Base-by-base conservation (phyloP, 2,797 vertebrate genomes). In the Sylvia borin region DNA sequence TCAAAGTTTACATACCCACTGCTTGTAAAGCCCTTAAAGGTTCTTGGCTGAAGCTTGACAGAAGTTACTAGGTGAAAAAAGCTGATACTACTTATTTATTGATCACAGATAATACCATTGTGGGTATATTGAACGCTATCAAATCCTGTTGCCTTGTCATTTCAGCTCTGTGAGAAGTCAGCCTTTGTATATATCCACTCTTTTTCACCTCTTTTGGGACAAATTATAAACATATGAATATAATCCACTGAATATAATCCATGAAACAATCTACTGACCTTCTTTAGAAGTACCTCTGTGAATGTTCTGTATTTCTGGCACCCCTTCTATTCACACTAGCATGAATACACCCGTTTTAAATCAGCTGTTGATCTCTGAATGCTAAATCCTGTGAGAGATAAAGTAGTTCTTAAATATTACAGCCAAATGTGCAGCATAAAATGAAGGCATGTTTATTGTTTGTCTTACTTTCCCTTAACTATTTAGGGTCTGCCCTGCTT, bases 391-490 rank as follows among this genome's bases (percentile, higher is more conserved):
- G 42, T 45, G 70, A 86, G 57, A 81, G 50, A 73, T 64, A 81
- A 62, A 83, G 51, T 88, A 90, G 90, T 81, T 93, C 85, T 64
- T 54, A 91, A 93, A 84, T 84, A 95, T 76, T 79, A 79, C 80
- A 84, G 90, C 64, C 83, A 94, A 95, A 95, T 71, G 90, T 76
- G 80, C 27, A 89, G 85, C 65, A 73, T 36, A 74, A 95, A 95
- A 61, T 65, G 71, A 88, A 93, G 60, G 67, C 43, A 6, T 85
- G 83, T 86, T 96, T 95, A 95, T 58, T 92, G 82, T 93, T 96
- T 88, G 53, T 76, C 80, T 92, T 92, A 82, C 90, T 94, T 87
- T 92, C 61, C 32, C 64, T 73, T 71, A 70, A 89, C 42, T 87
- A 61, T 95, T 84, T 88, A 19, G 34, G 42, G 48, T 66, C 85